These are phyloP conservation scores for Tubulanus polymorphus DNA, from an alignment of 2,888 invertebrate species.

Conservation along the genomic window DNA sequence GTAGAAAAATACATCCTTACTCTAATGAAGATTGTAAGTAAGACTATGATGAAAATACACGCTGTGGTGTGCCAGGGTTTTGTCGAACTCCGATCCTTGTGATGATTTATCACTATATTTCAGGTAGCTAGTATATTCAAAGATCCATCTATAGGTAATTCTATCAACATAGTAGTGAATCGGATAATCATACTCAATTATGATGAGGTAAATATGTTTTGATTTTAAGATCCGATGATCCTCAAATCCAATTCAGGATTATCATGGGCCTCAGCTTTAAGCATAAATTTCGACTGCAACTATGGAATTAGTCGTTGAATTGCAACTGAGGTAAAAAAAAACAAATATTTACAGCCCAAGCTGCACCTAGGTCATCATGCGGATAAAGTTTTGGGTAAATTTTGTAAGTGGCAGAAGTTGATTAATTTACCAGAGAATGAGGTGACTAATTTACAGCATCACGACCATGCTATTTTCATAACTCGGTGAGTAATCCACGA, in stretches of 20 bases:
- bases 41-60: neutral
- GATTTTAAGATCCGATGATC: neutral
- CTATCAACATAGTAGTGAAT: conserved; percentile 81
- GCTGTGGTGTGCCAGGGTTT: neutral
- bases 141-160: conserved; percentile 78
- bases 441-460: conserved; percentile 22
- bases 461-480: conserved; percentile 50
- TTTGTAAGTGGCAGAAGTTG: conserved; percentile 50
- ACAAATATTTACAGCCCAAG: conserved; percentile 25
- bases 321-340: neutral
- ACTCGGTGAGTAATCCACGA: conserved; percentile 48
- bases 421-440: conserved; percentile 28
- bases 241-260: no score
- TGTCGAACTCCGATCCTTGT: neutral
- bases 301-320: neutral
- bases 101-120: conserved; percentile 24
- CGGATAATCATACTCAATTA: conserved; percentile 72
- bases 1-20: conserved; percentile 81
- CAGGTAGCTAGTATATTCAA: conserved; percentile 47
- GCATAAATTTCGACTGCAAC: no score
- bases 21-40: conserved; percentile 85
- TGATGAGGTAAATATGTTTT: conserved; percentile 52
- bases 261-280: no score
- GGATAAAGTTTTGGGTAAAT: conserved; percentile 48
- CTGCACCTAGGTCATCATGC: conserved; percentile 45